phyloP scores from a whole-genome alignment of 2,888 invertebrate species.

The Sylvicola cinctus region DNA sequence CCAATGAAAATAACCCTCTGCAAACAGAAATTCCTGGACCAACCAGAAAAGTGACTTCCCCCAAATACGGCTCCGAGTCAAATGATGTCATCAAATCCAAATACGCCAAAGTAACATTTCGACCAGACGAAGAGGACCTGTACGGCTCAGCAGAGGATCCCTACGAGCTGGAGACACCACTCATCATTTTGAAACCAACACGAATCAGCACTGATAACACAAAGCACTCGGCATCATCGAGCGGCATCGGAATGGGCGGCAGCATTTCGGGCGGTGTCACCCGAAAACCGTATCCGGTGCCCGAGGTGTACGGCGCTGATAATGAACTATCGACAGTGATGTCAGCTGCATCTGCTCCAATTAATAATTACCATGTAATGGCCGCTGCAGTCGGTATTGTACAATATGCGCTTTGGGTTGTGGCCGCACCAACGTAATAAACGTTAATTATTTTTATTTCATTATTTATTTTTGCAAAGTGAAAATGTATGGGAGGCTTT shows the following conservation, averaged over 20 bases:
- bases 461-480: too few relatives aligned
- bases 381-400: neutral
- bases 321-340: constrained; percentile 12
- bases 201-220: constrained; percentile 12
- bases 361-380: neutral
- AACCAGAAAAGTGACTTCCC: constrained; percentile 33
- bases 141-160: constrained; percentile 52
- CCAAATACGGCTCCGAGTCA: constrained; percentile 25
- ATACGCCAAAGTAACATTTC: constrained; percentile 24
- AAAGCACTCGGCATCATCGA: constrained; percentile 6
- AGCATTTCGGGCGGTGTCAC: constrained; percentile 12
- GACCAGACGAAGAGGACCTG: constrained; percentile 40
- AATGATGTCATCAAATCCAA: constrained; percentile 19
- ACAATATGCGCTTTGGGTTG: constrained; percentile 1
- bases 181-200: constrained; percentile 20
- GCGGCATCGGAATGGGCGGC: constrained; percentile 5
- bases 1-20: neutral
- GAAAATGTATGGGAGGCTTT: too few relatives aligned
- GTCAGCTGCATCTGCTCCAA: constrained; percentile 2
- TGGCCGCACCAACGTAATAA: too few relatives aligned
- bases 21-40: constrained; percentile 55
- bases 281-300: constrained; percentile 18
- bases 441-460: too few relatives aligned
- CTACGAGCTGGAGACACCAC: constrained; percentile 29
- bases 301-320: constrained; percentile 12